Conservation (phyloP, 2,888 invertebrate species). For the Pyrrhopygopsis socrates region DNA sequence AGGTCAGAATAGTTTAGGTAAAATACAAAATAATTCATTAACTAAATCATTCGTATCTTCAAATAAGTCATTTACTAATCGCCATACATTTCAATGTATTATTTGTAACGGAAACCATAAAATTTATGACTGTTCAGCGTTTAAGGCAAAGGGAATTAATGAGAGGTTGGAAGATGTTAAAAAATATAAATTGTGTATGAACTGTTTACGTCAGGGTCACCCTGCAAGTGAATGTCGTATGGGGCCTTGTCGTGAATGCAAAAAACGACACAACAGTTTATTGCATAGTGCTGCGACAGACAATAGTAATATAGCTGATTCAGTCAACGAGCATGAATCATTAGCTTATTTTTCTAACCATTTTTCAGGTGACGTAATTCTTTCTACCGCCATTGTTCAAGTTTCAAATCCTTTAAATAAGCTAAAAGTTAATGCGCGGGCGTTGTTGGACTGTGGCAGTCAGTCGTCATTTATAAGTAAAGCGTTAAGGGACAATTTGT, state of each 20-base stretch:
- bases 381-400: too few relatives aligned
- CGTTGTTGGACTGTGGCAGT: not conserved
- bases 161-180: not conserved
- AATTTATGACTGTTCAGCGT: constrained; percentile 28
- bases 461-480: not conserved
- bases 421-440: not conserved
- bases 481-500: not conserved
- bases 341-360: too few relatives aligned
- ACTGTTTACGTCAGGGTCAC: constrained; percentile 35
- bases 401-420: too few relatives aligned
- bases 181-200: constrained; percentile 14
- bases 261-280: constrained; percentile 1
- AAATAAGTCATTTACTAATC: too few relatives aligned
- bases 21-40: too few relatives aligned
- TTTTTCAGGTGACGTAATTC: too few relatives aligned
- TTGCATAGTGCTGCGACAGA: too few relatives aligned
- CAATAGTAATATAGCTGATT: too few relatives aligned
- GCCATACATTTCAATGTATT: too few relatives aligned
- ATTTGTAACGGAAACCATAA: not conserved
- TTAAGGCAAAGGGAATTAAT: constrained; percentile 1
- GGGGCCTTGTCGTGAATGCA: constrained; percentile 32
- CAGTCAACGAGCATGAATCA: too few relatives aligned
- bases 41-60: too few relatives aligned
- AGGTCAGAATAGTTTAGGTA: too few relatives aligned
- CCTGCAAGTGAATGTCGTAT: constrained; percentile 5